Conservation (phyloP, 2,888 invertebrate species). For the Drosophila fungiperda region DNA sequence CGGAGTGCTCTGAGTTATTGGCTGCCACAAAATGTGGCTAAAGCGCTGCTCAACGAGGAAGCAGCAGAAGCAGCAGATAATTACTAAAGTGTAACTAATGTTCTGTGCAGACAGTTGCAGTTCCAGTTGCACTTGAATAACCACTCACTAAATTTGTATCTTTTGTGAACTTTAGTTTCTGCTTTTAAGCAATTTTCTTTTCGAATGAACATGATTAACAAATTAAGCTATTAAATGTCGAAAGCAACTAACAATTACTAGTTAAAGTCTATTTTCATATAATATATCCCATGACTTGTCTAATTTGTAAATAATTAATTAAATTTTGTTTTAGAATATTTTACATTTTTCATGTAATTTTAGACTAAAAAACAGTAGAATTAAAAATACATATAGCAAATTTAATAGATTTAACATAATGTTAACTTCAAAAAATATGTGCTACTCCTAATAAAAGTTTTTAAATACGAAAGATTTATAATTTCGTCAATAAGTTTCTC, state of each 20-base stretch:
- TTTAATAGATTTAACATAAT: neutral
- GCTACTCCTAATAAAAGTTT: rapidly evolving
- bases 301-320: neutral
- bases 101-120: conserved; percentile 6
- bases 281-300: neutral
- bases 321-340: neutral
- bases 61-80: neutral
- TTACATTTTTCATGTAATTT: too few species aligned
- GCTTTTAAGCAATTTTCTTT: neutral
- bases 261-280: neutral
- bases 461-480: neutral
- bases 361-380: neutral
- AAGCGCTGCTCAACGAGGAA: conserved; percentile 10
- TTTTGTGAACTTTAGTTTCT: neutral
- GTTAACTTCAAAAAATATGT: neutral
- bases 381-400: neutral
- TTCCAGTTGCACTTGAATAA: conserved; percentile 4
- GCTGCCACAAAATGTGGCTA: conserved; percentile 28
- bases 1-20: conserved; percentile 21
- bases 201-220: neutral
- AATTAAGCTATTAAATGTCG: neutral
- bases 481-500: neutral
- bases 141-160: neutral
- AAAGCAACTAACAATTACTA: neutral
- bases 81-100: conserved; percentile 15